Conservation (phyloP, 2,888 invertebrate genomes). For the Schizotus pectinicornis region DNA sequence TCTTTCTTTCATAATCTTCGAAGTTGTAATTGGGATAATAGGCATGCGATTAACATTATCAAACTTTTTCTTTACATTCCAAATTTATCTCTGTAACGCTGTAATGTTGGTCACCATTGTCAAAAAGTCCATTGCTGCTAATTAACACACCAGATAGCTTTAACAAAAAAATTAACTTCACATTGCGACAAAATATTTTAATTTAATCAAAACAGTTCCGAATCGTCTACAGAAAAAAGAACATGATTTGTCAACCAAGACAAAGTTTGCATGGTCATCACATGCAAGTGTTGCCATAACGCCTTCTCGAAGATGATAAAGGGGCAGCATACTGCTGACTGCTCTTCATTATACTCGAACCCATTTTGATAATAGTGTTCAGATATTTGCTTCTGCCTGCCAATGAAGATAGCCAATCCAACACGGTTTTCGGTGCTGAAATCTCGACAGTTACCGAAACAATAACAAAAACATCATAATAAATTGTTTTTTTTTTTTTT, state of each 20-base stretch:
- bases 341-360: constrained; percentile 65
- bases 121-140: constrained; percentile 1
- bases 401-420: constrained; percentile 63
- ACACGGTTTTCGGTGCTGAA: too few species aligned
- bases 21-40: constrained; percentile 60
- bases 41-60: constrained; percentile 59
- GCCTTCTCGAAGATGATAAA: constrained; percentile 65
- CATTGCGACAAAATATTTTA: not conserved
- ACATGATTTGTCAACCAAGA: constrained; percentile 3
- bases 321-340: constrained; percentile 70
- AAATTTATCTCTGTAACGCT: constrained; percentile 49
- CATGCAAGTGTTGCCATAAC: constrained; percentile 64
- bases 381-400: constrained; percentile 68
- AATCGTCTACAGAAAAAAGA: not conserved
- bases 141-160: not conserved
- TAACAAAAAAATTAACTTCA: not conserved
- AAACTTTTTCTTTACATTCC: constrained; percentile 52
- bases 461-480: not conserved
- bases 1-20: too few species aligned
- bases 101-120: not conserved
- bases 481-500: too few species aligned
- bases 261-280: constrained; percentile 38
- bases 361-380: constrained; percentile 67
- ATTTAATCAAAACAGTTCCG: too few species aligned
- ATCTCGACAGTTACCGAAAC: too few species aligned